Conservation (phyloP, 1,140 invertebrate genomes). For the Leptonema lineaticorne region DNA sequence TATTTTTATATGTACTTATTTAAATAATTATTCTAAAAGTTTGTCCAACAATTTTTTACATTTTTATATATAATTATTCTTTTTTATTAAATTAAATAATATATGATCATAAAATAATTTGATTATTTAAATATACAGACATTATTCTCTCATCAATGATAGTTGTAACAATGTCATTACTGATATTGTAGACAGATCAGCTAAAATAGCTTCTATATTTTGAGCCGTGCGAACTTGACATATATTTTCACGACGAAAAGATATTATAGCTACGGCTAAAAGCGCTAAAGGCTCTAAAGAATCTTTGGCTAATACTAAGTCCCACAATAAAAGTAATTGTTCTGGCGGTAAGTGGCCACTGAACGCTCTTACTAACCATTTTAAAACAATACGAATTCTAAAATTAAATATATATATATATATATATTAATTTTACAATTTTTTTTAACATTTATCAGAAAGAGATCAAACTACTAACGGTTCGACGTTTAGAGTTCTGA, state of each 20-base stretch:
- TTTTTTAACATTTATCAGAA: too few species aligned
- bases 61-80: background rate
- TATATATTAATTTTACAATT: background rate
- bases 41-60: background rate
- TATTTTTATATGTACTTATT: background rate
- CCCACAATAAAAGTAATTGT: conserved; percentile 90
- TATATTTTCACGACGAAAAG: conserved; percentile 89
- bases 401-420: conserved; percentile 11
- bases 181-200: conserved; percentile 86
- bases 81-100: background rate
- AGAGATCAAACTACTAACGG: conserved; percentile 81
- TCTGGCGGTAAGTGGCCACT: conserved; percentile 91
- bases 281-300: conserved; percentile 86
- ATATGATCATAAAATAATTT: conserved; percentile 8
- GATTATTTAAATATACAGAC: background rate
- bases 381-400: conserved; percentile 87
- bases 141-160: conserved; percentile 52
- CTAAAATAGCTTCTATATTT: conserved; percentile 85
- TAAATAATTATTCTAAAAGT: background rate
- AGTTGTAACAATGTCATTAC: conserved; percentile 72
- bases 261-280: conserved; percentile 85
- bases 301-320: conserved; percentile 87
- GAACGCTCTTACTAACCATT: conserved; percentile 94
- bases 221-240: conserved; percentile 83
- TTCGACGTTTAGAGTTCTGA: conserved; percentile 81